Evolutionary conservation across 1,140 invertebrate genomes (phyloP), one percentile per base, ranked within the genome.

Genomic region (Aporrectodea caliginosa): DNA sequence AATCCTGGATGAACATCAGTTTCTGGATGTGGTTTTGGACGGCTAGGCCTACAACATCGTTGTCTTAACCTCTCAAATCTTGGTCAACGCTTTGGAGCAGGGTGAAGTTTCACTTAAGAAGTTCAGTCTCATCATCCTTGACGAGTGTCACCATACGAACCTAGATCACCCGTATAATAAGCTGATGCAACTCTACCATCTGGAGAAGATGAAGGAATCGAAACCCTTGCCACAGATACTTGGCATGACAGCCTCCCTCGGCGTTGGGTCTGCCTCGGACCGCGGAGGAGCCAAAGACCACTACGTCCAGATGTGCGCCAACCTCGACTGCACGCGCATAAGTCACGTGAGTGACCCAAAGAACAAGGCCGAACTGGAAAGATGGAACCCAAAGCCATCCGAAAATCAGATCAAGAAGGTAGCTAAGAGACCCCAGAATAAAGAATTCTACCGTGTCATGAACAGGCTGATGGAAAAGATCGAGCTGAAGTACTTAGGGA

Each of bases 1-100:
- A 12, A 58, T 6, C 22, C 22, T 58, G 22, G 70, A 27, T 12
- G 70, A 27, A n/a, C 6, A n/a, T 27, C 32, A 29, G 31, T 72
- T 12, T 32, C 35, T 77, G 22, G 30, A 77, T n/a, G 77, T 71
- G 16, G 1, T 78, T 27, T 22, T 78, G 22, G 33, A 71, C n/a
- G n/a, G n/a, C n/a, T n/a, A n/a, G n/a, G 2, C 2, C 16, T 68
- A 70, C 73, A 83, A 85, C 73, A 81, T 85, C n/a, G 58, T 86
- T 32, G 84, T 85, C 69, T 35, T 86, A 78, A 86, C 85, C 43
- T 83, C 85, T 27, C 84, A 85, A 78, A 85, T 86, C 14, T 78
- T 86, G 31, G 69, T 84, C 22, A 85, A 86, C 12, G 69, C 29
- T 27, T 32, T 78, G 16, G 73, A 82, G 16, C 78, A 84, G 16